phyloP scores from a whole-genome alignment of 2,797 vertebrate species.

The Phyllotis vaccarum region DNA sequence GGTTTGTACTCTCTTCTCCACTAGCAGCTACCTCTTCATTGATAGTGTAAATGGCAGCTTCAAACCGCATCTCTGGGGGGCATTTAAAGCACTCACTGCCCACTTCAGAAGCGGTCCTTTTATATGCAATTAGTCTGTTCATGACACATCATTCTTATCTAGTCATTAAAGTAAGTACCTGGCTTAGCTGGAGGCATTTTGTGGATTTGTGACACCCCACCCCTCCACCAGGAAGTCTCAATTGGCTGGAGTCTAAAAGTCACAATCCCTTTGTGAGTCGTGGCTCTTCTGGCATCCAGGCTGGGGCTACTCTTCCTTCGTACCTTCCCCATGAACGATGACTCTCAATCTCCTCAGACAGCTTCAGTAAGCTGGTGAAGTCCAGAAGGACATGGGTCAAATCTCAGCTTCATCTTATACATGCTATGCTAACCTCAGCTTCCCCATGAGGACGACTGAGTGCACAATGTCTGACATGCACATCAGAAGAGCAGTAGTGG shows the following conservation, averaged over 20 bases:
- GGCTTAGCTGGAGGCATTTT: conserved; percentile 72
- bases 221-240: not conserved
- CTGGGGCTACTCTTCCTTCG: not conserved
- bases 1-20: conserved; percentile 3
- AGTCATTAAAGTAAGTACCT: conserved; percentile 80
- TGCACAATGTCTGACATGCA: not conserved
- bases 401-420: not conserved
- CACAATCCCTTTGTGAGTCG: not conserved
- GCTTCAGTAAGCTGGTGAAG: not conserved
- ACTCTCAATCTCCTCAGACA: not conserved
- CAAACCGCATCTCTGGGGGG: conserved; percentile 71
- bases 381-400: not conserved
- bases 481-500: not conserved
- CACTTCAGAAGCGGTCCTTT: conserved; percentile 71
- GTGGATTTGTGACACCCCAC: conserved; percentile 56
- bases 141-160: conserved; percentile 80
- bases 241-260: conserved; percentile 60
- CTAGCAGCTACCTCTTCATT: conserved; percentile 64
- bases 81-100: conserved; percentile 56
- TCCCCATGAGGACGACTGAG: not conserved
- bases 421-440: not conserved
- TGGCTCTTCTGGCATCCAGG: not conserved
- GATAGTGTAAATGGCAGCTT: conserved; percentile 75
- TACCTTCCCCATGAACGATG: not conserved
- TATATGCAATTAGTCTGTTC: conserved; percentile 82